Evolutionary conservation across 2,888 invertebrate species (phyloP).

Genomic region (Cosmia trapezina): DNA sequence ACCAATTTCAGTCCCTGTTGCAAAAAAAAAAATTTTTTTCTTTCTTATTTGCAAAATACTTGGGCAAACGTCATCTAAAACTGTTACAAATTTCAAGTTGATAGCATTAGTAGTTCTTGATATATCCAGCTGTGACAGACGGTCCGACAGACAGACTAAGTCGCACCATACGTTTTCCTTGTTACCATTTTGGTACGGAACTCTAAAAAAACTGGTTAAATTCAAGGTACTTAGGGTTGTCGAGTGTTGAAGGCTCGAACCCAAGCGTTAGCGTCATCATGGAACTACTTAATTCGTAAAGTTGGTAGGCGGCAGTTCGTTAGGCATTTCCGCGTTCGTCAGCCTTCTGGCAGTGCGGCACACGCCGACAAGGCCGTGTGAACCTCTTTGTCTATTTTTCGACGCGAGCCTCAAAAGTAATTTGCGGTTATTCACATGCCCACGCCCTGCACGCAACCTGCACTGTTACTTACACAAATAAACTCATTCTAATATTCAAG

Average conservation of each 20-base stretch:
- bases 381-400: conserved; percentile 87
- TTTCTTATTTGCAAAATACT: too few relatives aligned
- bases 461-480: conserved; percentile 41
- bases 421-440: conserved; percentile 67
- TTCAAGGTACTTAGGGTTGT: conserved; percentile 59
- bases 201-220: conserved; percentile 28
- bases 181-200: too few relatives aligned
- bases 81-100: too few relatives aligned
- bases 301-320: conserved; percentile 85
- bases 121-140: too few relatives aligned
- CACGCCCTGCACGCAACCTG: conserved; percentile 46
- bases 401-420: conserved; percentile 66
- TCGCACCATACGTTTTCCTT: too few relatives aligned
- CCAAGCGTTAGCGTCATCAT: conserved; percentile 63
- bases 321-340: conserved; percentile 83
- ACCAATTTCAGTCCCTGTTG: too few relatives aligned
- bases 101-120: too few relatives aligned
- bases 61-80: too few relatives aligned
- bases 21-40: too few relatives aligned
- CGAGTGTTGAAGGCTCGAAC: conserved; percentile 57
- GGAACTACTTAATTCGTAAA: conserved; percentile 80
- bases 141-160: too few relatives aligned
- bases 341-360: conserved; percentile 80
- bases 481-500: conserved; percentile 24
- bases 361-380: conserved; percentile 86